Base-by-base conservation (phyloP, 2,113 vertebrate species). In the Mirounga angustirostris region DNA sequence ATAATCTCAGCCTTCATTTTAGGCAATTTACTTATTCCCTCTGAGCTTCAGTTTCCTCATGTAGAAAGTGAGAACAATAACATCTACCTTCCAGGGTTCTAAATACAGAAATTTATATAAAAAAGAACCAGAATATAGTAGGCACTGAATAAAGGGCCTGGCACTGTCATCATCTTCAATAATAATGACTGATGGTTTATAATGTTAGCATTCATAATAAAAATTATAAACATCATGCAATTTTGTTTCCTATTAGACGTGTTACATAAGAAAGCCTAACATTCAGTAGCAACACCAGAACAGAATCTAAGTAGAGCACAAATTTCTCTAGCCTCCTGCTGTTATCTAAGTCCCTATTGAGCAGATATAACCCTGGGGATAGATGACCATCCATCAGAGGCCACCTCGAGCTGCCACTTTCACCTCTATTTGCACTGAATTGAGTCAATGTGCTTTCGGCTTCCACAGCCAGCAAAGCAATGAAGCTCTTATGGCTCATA, bases 131-230 rank as follows among this genome's bases (percentile, higher is more conserved):
- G 61, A 69, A 93, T 46, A 79, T 26, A 91, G 4, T 18, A 84
- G 65, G 16, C 24, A 86, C 8, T 73, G 43, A 43, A 81, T 65
- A 80, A 89, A 74, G 22, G 18, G 19, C 65, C 65, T 89, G 63
- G 84, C 30, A 73, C 24, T 43, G 4, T 80, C 26, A 67, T 52
- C 65, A 76, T 76, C 30, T 56, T 71, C 46, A 95, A 12, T 88
- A 94, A 76, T 67, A 59, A 71, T 50, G 56, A 80, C 24, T 58
- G 65, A 63, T 52, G 65, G n/a, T 65, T 76, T 84, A 36, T 73
- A 50, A 83, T 91, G n/a, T 46, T 78, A 89, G 58, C 52, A 93
- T 83, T 92, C 52, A 69, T 69, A 94, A 76, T 79, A 89, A 80
- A 95, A 92, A 83, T 86, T 40, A 36, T 58, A 78, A 97, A 36